Evolutionary conservation across 2,797 vertebrate genomes (phyloP).

Genomic region (Typhlichthys subterraneus): DNA sequence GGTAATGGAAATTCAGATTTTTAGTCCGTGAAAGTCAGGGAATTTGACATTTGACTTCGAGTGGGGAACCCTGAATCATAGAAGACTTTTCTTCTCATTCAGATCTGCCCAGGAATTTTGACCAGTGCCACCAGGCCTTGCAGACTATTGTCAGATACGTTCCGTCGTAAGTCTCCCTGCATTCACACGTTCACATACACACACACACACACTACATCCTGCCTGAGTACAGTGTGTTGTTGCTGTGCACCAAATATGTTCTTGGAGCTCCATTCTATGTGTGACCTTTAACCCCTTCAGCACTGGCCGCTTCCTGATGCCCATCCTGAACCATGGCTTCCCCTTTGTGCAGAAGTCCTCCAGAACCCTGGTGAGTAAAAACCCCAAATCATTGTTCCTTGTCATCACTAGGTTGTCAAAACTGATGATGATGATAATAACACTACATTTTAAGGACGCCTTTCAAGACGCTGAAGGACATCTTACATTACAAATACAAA

Average conservation of each 20-base stretch:
- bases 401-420: not conserved
- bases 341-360: constrained; percentile 94
- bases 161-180: constrained; percentile 87
- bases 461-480: too few relatives aligned
- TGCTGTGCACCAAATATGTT: too few relatives aligned
- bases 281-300: constrained; percentile 61
- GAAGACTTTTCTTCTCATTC: constrained; percentile 17
- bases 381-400: not conserved
- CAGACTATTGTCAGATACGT: constrained; percentile 91
- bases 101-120: constrained; percentile 86
- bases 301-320: constrained; percentile 89
- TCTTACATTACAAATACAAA: too few relatives aligned
- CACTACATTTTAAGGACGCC: too few relatives aligned
- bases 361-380: constrained; percentile 86
- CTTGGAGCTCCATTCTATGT: not conserved
- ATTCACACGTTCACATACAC: too few relatives aligned
- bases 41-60: too few relatives aligned
- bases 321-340: constrained; percentile 89
- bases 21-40: too few relatives aligned
- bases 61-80: not conserved
- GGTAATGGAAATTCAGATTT: too few relatives aligned
- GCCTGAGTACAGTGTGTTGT: too few relatives aligned
- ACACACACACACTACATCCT: too few relatives aligned
- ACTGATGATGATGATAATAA: not conserved
- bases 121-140: constrained; percentile 88